A percentile compares a stretch with the other conserved stretches of the same genome.
phyloP scores from a whole-genome alignment of 2,797 vertebrate species.

The Nyctibius grandis region DNA sequence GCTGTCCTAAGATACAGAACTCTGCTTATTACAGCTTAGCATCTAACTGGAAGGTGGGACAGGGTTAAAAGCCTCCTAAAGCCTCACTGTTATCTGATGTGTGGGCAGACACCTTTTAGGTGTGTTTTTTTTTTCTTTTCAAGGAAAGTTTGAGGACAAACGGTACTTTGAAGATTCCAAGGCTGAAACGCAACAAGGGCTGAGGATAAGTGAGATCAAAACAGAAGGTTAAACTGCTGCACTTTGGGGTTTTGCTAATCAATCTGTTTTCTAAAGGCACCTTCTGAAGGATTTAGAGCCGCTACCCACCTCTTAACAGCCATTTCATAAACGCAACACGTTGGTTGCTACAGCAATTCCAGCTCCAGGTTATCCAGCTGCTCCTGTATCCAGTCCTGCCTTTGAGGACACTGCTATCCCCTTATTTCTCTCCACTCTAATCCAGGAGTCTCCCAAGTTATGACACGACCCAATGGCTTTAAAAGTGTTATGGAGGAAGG shows the following conservation, averaged over 20 bases:
- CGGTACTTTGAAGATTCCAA: fast-evolving
- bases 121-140: background rate
- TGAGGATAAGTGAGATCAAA: background rate
- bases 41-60: background rate
- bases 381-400: conserved; percentile 5
- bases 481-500: background rate
- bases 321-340: background rate
- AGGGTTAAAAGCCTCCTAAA: background rate
- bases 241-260: background rate
- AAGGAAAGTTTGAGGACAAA: background rate
- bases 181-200: background rate
- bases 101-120: background rate
- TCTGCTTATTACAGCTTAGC: background rate
- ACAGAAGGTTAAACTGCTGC: background rate
- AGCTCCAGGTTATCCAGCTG: conserved; percentile 17
- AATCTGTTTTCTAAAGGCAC: background rate
- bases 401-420: background rate
- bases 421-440: conserved; percentile 20
- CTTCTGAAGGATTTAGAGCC: background rate
- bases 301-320: background rate
- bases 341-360: background rate
- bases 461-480: background rate
- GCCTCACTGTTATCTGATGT: background rate
- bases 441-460: conserved; percentile 10
- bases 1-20: background rate